Conservation (phyloP, 2,113 vertebrate species). For the Mohoua ochrocephala region DNA sequence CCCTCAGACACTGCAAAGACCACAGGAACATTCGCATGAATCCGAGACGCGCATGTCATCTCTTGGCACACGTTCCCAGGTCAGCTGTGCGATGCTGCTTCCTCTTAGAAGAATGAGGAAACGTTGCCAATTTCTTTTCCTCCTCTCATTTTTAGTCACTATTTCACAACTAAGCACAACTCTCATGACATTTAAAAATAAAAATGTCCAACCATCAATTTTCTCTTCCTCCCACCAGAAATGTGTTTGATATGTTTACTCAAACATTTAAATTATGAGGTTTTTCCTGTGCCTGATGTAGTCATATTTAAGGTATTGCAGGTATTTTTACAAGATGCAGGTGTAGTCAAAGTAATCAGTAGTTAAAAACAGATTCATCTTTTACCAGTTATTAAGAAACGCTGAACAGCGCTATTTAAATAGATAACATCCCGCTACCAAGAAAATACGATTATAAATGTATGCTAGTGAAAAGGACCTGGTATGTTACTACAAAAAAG, state of each 20-base stretch:
- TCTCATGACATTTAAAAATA: slow-evolving; percentile 24
- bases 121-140: not conserved
- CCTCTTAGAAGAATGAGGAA: slow-evolving; percentile 26
- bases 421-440: not conserved
- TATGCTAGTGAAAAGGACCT: not conserved
- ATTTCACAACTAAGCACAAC: slow-evolving; percentile 36
- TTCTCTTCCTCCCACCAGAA: not conserved
- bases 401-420: not conserved
- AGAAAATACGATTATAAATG: not conserved
- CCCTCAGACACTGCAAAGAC: not conserved
- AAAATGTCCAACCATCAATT: not conserved
- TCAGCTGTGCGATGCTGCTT: not conserved
- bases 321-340: not conserved
- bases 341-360: not conserved
- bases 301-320: not conserved
- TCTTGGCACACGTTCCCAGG: not conserved
- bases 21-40: not conserved
- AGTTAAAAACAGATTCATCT: not conserved
- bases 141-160: slow-evolving; percentile 23
- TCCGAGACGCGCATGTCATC: not conserved
- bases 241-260: not conserved
- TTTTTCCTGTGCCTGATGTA: not conserved
- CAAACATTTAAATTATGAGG: not conserved
- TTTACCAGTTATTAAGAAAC: not conserved
- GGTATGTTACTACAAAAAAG: not conserved